Evolutionary conservation across 2,113 vertebrate species (phyloP), one percentile per base, ranked within the genome.

Genomic region (Laticauda laticaudata): DNA sequence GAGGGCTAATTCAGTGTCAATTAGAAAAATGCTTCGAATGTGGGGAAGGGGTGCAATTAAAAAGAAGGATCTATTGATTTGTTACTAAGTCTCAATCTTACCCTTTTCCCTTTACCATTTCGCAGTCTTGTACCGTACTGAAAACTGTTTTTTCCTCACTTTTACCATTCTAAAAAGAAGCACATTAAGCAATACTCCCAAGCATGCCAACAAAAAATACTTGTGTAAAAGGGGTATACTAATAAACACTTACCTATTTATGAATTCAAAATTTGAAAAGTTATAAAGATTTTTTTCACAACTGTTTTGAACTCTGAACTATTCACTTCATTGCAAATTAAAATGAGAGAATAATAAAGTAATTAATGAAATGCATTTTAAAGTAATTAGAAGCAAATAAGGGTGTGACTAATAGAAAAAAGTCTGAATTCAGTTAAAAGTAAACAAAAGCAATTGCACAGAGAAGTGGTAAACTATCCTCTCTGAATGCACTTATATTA

Each of bases 1-100:
- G 43, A 94, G 94, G 95, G 97, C 96, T 97, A 95, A 97, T 97
- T 95, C 93, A 26, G 91, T 93, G 96, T 96, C 97, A 94, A 2
- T 96, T 96, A 96, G 95, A 94, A 96, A 96, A 97, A 95, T 94
- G 95, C 93, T 93, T 45, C 94, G n/a, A 92, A n/a, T 0, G 34
- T 95, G 96, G 95, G 29, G 10, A 93, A 94, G 95, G n/a, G 18
- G 92, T 86, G 94, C 39, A 0, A 93, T 95, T 95, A 92, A 81
- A 95, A 88, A 92, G 95, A 92, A 94, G 86, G 57, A 2, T 94
- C 91, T 96, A 91, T 95, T 95, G 89, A 69, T 95, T 95, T 94
- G 75, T 89, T 85, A 51, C 94, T 75, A 64, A 90, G 39, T 18
- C 45, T 56, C 54, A 11, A 1, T n/a, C 0, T 21, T 4, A 23